Base-by-base conservation (phyloP, 2,888 invertebrate species). In the Agriotes lineatus region DNA sequence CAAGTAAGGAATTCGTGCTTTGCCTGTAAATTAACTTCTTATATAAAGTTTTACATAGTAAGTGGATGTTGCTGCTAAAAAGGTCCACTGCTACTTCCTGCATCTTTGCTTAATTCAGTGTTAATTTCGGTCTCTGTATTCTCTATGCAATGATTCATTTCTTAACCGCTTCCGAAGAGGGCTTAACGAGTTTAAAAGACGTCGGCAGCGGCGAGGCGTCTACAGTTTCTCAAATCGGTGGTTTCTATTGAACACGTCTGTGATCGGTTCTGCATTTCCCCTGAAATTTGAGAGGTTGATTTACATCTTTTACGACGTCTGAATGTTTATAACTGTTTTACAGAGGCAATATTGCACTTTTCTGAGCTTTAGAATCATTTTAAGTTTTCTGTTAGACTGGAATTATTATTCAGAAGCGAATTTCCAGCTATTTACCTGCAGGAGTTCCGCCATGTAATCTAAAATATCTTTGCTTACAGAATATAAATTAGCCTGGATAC, bases 241-340 rank as follows among this genome's bases (percentile, higher is more conserved):
- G 48, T 5, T 18, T 22, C 37, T 45, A 39, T 61, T 39, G 48
- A 48, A 61, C 33, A 60, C 48, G 48, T 61, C 22, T 22, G 14
- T 9, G 61, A 61, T 61, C 37, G 48, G 25, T 61, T 39, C 37
- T 50, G 16, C 61, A 52, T 59, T 60, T 42, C 50, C 62, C 25
- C 14, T 25, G 35, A 62, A 39, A 62, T 62, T 62, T 48, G 52
- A 52, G 42, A 42, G 30, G 52, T 9, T 52, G 62, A 62, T 62
- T 62, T 62, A 62, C 62, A 62, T 62, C 62, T 62, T 25, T 62
- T 62, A 62, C 52, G 52, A 62, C 30, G 12, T 62, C 52, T 39
- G 62, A 62, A 52, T 62, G 62, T 62, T 50, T 62, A 52, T 62
- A 62, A 62, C 52, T 62, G 62, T 39, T 62, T 62, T 30, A 7